Percentiles rank a stretch among this genome's conserved stretches.
phyloP scores from a whole-genome alignment of 2,113 vertebrate species.

The Strigops habroptila region DNA sequence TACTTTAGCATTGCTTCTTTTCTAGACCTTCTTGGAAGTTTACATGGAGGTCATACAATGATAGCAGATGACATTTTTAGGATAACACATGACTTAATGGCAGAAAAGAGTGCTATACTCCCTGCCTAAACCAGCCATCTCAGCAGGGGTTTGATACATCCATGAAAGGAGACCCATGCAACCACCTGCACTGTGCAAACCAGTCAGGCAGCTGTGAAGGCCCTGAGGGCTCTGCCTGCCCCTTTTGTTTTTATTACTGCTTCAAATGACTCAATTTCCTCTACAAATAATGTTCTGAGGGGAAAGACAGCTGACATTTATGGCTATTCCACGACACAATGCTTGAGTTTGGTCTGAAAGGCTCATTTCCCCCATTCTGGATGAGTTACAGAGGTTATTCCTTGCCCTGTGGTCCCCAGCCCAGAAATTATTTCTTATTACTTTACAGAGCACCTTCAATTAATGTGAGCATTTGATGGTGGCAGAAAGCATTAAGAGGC shows the following conservation, averaged over 20 bases:
- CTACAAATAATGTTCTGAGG: neutral
- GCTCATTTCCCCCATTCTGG: neutral
- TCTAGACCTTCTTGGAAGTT: neutral
- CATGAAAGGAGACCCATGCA: fast-evolving
- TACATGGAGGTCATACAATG: neutral
- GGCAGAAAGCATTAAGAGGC: neutral
- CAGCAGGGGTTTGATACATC: neutral
- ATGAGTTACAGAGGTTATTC: neutral
- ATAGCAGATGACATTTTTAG: neutral
- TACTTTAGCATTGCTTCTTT: neutral
- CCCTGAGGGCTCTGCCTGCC: neutral
- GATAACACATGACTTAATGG: neutral
- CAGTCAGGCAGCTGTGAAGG: neutral
- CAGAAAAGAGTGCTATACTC: neutral
- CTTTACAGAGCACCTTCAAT: neutral
- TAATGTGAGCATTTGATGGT: neutral
- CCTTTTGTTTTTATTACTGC: neutral
- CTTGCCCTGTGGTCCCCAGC: neutral
- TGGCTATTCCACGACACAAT: neutral
- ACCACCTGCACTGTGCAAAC: neutral
- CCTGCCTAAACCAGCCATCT: neutral
- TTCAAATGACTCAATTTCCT: neutral
- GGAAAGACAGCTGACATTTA: neutral
- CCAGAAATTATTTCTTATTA: neutral
- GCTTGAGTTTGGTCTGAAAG: neutral